A percentile compares a stretch with the other conserved stretches of the same genome.
Conservation (phyloP, 2,113 vertebrate genomes). For the Hippocampus zosterae region DNA sequence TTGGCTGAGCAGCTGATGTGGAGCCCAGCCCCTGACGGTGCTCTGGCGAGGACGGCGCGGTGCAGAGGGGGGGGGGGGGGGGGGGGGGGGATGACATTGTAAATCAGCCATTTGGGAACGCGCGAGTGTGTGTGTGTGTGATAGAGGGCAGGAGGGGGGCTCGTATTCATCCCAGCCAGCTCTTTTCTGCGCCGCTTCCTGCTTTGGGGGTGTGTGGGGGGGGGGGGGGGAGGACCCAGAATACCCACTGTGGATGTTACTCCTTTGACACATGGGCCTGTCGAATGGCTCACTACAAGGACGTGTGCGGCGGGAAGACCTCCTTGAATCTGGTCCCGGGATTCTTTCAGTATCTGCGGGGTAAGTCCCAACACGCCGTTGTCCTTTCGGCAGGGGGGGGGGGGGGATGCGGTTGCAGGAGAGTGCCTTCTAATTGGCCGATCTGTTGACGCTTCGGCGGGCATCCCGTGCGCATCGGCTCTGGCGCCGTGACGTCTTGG, state of each 20-base stretch:
- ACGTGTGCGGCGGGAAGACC: constrained; percentile 71
- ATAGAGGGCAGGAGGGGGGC: constrained; percentile 43
- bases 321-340: constrained; percentile 77
- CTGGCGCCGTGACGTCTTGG: constrained; percentile 53
- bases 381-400: constrained; percentile 26
- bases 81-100: constrained; percentile 47
- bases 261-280: constrained; percentile 37
- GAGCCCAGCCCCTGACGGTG: constrained; percentile 53
- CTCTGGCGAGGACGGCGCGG: constrained; percentile 69
- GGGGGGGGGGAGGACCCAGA: constrained; percentile 36
- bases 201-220: constrained; percentile 55
- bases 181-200: constrained; percentile 37
- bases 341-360: constrained; percentile 77
- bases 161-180: constrained; percentile 52
- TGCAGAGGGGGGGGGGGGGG: constrained; percentile 49
- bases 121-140: constrained; percentile 11
- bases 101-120: constrained; percentile 38
- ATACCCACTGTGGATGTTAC: constrained; percentile 59
- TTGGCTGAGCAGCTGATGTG: constrained; percentile 57
- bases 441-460: constrained; percentile 53
- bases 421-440: not conserved
- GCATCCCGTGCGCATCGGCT: constrained; percentile 35
- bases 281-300: constrained; percentile 76
- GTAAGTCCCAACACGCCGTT: constrained; percentile 75
- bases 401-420: constrained; percentile 10